Percentiles rank a stretch among this genome's conserved stretches.
Conservation (phyloP, 2,113 vertebrate genomes). For the Trichomycterus rosablanca region DNA sequence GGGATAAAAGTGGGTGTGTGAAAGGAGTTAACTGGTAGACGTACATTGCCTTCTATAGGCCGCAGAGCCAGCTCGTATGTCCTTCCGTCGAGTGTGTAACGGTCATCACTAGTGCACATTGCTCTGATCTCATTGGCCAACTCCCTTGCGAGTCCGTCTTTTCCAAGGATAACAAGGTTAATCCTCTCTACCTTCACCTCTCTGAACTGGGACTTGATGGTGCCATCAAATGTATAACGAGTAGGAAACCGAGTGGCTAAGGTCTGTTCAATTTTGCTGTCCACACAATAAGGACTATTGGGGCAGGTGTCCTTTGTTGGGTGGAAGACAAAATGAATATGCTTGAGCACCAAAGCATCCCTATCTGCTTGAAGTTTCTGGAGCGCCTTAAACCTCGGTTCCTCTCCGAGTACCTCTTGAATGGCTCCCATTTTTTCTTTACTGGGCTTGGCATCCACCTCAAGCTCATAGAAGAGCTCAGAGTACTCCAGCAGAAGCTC, state of each 20-base stretch:
- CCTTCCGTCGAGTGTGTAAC: constrained; percentile 86
- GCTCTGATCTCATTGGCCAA: constrained; percentile 94
- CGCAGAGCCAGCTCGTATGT: constrained; percentile 87
- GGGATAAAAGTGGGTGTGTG: constrained; percentile 91
- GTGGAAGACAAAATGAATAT: constrained; percentile 97
- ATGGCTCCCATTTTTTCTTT: constrained; percentile 99
- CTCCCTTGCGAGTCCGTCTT: constrained; percentile 87
- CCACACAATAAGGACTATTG: constrained; percentile 79
- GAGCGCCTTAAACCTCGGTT: constrained; percentile 88
- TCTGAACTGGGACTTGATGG: constrained; percentile 59
- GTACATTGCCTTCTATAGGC: constrained; percentile 93
- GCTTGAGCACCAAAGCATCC: constrained; percentile 93
- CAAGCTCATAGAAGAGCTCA: constrained; percentile 94
- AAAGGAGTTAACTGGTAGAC: constrained; percentile 93
- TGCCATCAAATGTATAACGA: constrained; percentile 73
- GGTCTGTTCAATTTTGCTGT: constrained; percentile 87
- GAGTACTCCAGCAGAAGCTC: constrained; percentile 94
- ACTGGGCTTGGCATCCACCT: constrained; percentile 95
- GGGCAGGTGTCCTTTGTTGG: constrained; percentile 95
- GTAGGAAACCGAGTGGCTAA: constrained; percentile 73
- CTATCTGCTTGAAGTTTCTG: constrained; percentile 94
- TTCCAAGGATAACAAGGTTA: constrained; percentile 91
- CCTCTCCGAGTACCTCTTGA: constrained; percentile 88
- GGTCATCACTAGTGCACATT: constrained; percentile 88
- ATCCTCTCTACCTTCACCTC: constrained; percentile 79